A percentile compares a stretch with the other conserved stretches of the same genome.
phyloP scores from a whole-genome alignment of 2,113 vertebrate genomes.

The Argyrosomus japonicus region DNA sequence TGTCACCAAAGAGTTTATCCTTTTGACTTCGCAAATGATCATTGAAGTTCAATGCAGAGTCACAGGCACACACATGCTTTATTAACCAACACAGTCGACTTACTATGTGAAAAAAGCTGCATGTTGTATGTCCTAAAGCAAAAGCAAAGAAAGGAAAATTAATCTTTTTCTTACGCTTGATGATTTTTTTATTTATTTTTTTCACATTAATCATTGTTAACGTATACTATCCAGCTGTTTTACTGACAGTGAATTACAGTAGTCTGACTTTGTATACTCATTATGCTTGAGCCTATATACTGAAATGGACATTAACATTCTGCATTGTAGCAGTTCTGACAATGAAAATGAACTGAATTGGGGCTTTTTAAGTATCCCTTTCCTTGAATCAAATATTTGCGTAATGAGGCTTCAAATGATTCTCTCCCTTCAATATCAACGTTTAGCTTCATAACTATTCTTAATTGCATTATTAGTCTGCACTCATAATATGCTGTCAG shows the following conservation, averaged over 20 bases:
- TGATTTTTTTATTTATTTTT: no score
- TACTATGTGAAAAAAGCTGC: background rate
- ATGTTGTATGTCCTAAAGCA: background rate
- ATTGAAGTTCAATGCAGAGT: background rate
- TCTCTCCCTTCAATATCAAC: slow-evolving; percentile 19
- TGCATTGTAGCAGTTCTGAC: slow-evolving; percentile 10
- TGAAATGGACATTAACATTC: slow-evolving; percentile 31
- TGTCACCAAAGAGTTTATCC: background rate
- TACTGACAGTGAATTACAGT: slow-evolving; percentile 28
- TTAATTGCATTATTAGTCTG: slow-evolving; percentile 53
- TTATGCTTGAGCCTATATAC: background rate
- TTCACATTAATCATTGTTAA: slow-evolving; percentile 13
- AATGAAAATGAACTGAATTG: slow-evolving; percentile 28
- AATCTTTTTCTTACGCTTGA: background rate
- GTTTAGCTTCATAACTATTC: slow-evolving; percentile 26
- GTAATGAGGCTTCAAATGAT: slow-evolving; percentile 37
- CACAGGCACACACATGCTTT: background rate
- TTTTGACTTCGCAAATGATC: no score
- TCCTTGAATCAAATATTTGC: slow-evolving; percentile 32
- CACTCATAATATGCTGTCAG: slow-evolving; percentile 33
- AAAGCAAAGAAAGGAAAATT: background rate
- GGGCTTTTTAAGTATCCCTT: slow-evolving; percentile 35
- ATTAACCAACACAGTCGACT: background rate
- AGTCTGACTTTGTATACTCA: background rate
- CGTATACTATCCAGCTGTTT: background rate